phyloP scores from a whole-genome alignment of 1,140 invertebrate genomes.

The Ylistrum balloti region DNA sequence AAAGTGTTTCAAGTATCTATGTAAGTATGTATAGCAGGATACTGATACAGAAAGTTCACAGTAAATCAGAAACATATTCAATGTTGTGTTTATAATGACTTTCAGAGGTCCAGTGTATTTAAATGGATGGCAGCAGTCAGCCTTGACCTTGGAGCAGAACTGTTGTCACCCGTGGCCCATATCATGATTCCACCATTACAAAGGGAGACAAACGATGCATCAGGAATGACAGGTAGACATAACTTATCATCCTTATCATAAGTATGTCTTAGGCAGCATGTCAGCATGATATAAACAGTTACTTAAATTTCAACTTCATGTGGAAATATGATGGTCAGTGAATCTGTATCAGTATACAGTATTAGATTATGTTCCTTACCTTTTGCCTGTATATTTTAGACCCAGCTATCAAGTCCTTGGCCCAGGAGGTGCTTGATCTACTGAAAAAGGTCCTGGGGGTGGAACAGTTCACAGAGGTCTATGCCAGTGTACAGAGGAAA shows the following conservation, averaged over 20 bases:
- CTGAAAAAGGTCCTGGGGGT: conserved; percentile 87
- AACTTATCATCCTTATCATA: too few relatives aligned
- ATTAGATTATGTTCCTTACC: background rate
- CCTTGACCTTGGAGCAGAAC: conserved; percentile 84
- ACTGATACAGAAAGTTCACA: too few relatives aligned
- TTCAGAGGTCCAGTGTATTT: conserved; percentile 87
- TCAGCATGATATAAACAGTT: too few relatives aligned
- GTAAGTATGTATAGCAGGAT: too few relatives aligned
- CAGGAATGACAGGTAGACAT: background rate
- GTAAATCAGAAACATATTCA: too few relatives aligned
- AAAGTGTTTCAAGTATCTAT: too few relatives aligned
- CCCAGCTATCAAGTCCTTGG: conserved; percentile 81
- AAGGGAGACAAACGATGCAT: conserved; percentile 84
- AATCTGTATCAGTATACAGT: too few relatives aligned
- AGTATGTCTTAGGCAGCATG: too few relatives aligned
- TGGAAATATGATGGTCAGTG: too few relatives aligned
- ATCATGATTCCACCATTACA: conserved; percentile 87
- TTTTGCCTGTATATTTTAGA: conserved; percentile 66
- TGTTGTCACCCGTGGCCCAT: conserved; percentile 84
- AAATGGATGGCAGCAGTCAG: conserved; percentile 89
- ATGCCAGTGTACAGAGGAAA: conserved; percentile 84
- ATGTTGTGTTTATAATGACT: too few relatives aligned
- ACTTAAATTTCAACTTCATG: too few relatives aligned
- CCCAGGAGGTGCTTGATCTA: conserved; percentile 87
- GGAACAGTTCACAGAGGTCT: conserved; percentile 86